These are phyloP conservation scores for Noctuana brunneofusca DNA, from an alignment of 2,888 invertebrate genomes.

Conservation along the genomic window DNA sequence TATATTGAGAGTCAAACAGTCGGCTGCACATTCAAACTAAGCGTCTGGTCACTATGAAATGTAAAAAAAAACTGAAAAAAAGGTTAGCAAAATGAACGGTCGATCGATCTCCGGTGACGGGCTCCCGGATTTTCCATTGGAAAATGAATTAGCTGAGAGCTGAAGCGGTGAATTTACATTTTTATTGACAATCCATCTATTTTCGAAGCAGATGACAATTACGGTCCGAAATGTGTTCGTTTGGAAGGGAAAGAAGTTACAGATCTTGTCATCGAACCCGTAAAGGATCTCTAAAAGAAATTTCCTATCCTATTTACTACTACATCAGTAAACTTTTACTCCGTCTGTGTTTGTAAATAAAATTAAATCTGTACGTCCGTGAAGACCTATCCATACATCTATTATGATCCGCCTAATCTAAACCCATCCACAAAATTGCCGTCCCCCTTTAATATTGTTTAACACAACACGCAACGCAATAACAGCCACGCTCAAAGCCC, in stretches of 20 bases:
- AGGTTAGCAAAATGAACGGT: conserved; percentile 70
- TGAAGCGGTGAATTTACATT: conserved; percentile 80
- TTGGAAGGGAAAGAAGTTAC: conserved; percentile 41
- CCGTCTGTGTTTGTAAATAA: too few species aligned
- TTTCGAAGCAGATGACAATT: conserved; percentile 74
- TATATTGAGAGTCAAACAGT: conserved; percentile 54
- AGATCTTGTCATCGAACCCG: neutral
- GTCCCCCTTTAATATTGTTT: conserved; percentile 3
- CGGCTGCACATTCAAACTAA: conserved; percentile 45
- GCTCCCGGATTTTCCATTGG: conserved; percentile 79
- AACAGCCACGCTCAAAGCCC: conserved; percentile 14
- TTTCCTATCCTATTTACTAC: too few species aligned
- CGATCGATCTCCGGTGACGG: conserved; percentile 80
- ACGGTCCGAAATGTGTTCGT: conserved; percentile 63
- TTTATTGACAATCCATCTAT: conserved; percentile 82
- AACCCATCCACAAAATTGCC: neutral
- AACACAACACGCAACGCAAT: neutral
- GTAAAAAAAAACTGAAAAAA: conserved; percentile 61
- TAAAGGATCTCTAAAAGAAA: neutral
- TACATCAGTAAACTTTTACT: too few species aligned
- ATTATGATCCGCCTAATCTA: neutral
- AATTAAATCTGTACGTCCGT: neutral
- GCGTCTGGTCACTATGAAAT: conserved; percentile 73
- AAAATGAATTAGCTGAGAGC: conserved; percentile 81
- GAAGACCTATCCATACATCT: neutral